Evolutionary conservation across 1,140 invertebrate genomes (phyloP).

Genomic region (Drosophila miranda): DNA sequence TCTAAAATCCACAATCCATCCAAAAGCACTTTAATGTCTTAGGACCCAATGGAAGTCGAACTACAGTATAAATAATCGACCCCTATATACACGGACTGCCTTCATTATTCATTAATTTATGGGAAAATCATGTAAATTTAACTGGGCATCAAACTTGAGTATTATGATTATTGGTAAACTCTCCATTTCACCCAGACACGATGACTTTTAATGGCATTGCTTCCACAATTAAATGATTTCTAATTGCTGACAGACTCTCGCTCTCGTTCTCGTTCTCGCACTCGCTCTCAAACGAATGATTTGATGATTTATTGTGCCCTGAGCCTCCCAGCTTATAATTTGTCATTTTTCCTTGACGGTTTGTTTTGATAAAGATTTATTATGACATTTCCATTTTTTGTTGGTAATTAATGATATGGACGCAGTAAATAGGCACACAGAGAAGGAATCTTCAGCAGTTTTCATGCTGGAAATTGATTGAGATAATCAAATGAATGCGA

Average conservation of each 20-base stretch:
- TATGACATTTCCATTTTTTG: constrained; percentile 72
- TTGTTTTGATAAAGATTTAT: constrained; percentile 76
- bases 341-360: constrained; percentile 62
- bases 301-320: constrained; percentile 71
- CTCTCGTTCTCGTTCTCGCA: too few relatives aligned
- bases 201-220: constrained; percentile 73
- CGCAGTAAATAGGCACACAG: constrained; percentile 24
- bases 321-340: constrained; percentile 59
- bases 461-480: constrained; percentile 62
- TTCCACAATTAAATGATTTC: constrained; percentile 78
- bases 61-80: too few relatives aligned
- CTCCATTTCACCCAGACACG: constrained; percentile 29
- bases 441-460: constrained; percentile 16
- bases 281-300: constrained; percentile 51
- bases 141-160: constrained; percentile 53
- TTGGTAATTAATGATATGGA: constrained; percentile 55
- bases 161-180: constrained; percentile 70
- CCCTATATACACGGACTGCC: too few relatives aligned
- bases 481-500: constrained; percentile 68
- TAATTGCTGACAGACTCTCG: constrained; percentile 56
- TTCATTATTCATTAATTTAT: constrained; percentile 62
- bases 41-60: too few relatives aligned
- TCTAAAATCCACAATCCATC: constrained; percentile 15
- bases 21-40: too few relatives aligned
- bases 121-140: constrained; percentile 73